Conservation (phyloP, 2,113 vertebrate species). For the Sakesphorus luctuosus region DNA sequence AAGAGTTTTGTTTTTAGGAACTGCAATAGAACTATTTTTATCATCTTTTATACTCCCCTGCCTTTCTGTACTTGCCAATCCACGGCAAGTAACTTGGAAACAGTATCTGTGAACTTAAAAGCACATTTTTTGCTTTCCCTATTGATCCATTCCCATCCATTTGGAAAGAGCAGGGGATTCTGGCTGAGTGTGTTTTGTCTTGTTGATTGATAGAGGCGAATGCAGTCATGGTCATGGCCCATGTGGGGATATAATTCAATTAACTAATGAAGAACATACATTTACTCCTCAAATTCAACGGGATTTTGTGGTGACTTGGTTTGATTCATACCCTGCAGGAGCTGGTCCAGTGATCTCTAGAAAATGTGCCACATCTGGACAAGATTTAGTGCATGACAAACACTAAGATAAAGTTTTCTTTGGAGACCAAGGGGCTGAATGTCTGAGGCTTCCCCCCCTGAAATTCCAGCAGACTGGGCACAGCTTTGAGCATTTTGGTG, state of each 20-base stretch:
- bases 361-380: background rate
- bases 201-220: background rate
- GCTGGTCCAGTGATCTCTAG: background rate
- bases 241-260: background rate
- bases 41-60: background rate
- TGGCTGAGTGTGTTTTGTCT: background rate
- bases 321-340: background rate
- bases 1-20: background rate
- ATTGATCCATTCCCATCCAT: background rate
- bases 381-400: background rate
- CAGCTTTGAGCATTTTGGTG: background rate
- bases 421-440: background rate
- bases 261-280: background rate
- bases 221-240: background rate
- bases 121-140: background rate
- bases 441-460: background rate
- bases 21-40: background rate
- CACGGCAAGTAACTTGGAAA: background rate
- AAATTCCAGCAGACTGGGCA: background rate
- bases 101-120: background rate
- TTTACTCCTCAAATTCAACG: background rate
- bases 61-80: background rate
- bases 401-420: background rate
- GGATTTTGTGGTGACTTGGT: background rate
- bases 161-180: background rate